phyloP scores from a whole-genome alignment of 92 coral and sea anemone genomes.

The Nematostella vectensis region DNA sequence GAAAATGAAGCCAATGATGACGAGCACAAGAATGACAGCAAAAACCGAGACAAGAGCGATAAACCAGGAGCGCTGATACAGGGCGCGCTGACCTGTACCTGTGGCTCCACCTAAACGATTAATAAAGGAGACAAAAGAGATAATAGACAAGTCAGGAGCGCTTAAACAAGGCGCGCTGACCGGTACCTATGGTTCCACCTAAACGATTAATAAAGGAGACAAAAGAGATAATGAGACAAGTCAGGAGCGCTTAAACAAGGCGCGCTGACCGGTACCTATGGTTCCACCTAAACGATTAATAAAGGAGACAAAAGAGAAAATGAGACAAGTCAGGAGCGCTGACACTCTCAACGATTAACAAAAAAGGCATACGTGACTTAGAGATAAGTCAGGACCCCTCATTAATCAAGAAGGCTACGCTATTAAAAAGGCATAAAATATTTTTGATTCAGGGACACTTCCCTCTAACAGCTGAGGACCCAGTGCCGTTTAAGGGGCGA shows the following conservation, averaged over 20 bases:
- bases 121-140: slow-evolving; percentile 21
- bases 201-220: neutral
- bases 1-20: slow-evolving; percentile 58
- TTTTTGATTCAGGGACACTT: too few relatives aligned
- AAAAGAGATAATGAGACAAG: slow-evolving; percentile 78
- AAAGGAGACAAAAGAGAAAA: slow-evolving; percentile 37
- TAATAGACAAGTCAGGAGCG: slow-evolving; percentile 79
- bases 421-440: too few relatives aligned
- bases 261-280: slow-evolving; percentile 6
- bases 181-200: slow-evolving; percentile 9
- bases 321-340: slow-evolving; percentile 77
- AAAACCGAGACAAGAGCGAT: slow-evolving; percentile 70
- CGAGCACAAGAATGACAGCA: slow-evolving; percentile 51
- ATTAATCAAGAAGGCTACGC: too few relatives aligned
- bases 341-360: slow-evolving; percentile 16
- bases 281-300: slow-evolving; percentile 8
- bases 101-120: slow-evolving; percentile 10
- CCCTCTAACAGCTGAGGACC: too few relatives aligned
- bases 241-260: slow-evolving; percentile 60
- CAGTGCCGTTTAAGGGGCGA: too few relatives aligned
- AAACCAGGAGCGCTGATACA: slow-evolving; percentile 73
- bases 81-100: slow-evolving; percentile 10
- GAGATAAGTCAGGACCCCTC: slow-evolving; percentile 77
- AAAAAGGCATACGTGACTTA: slow-evolving; percentile 39
- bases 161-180: slow-evolving; percentile 35